These are phyloP conservation scores for Tetragnatha montana DNA, from an alignment of 2,888 invertebrate species.

Conservation along the genomic window DNA sequence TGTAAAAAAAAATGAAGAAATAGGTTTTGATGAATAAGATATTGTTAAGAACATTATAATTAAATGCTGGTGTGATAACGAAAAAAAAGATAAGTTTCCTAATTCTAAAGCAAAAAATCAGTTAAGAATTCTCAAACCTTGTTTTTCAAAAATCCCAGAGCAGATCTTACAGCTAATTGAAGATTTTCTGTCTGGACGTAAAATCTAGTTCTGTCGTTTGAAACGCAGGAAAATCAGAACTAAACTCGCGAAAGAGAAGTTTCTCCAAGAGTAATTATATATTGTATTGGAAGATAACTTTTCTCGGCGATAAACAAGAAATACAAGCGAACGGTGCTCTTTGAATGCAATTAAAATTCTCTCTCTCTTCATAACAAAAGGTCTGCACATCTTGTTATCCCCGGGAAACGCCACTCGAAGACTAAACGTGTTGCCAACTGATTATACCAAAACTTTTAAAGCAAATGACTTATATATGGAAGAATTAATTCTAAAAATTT, in stretches of 20 bases:
- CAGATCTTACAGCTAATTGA: background rate
- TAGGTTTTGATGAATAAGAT: too few relatives aligned
- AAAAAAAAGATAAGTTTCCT: too few relatives aligned
- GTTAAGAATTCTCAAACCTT: too few relatives aligned
- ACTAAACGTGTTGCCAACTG: background rate
- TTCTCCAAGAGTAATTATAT: slow-evolving; percentile 9
- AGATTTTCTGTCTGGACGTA: background rate
- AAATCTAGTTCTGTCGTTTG: background rate
- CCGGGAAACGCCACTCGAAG: background rate
- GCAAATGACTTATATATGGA: background rate
- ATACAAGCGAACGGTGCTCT: background rate
- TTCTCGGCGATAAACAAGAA: background rate
- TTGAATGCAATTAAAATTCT: slow-evolving; percentile 7
- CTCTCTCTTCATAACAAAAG: background rate
- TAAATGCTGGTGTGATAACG: too few relatives aligned
- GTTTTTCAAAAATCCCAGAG: too few relatives aligned
- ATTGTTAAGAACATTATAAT: too few relatives aligned
- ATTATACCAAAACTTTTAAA: background rate
- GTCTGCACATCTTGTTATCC: background rate
- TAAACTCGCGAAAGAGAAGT: background rate
- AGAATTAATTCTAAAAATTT: background rate
- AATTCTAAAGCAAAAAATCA: too few relatives aligned
- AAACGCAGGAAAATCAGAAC: slow-evolving; percentile 4
- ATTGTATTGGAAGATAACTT: background rate
- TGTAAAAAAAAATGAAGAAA: too few relatives aligned